Evolutionary conservation across 2,888 invertebrate species (phyloP).

Genomic region (Xestoiulus laeticollis): DNA sequence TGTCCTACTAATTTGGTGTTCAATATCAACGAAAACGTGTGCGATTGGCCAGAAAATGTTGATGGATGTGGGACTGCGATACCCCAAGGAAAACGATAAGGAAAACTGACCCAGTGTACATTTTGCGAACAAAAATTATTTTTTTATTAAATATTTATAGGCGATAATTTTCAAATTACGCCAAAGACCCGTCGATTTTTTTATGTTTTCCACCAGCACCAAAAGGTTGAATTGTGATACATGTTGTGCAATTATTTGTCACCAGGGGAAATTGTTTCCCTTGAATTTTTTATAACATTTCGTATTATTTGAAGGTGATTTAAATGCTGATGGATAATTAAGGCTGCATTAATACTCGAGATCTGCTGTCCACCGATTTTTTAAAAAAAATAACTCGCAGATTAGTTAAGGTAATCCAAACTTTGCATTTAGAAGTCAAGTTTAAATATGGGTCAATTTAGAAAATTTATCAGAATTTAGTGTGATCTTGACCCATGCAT

Average conservation of each 20-base stretch:
- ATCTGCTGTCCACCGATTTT: neutral
- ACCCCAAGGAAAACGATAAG: conserved; percentile 2
- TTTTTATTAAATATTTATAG: conserved; percentile 25
- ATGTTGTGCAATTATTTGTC: conserved; percentile 12
- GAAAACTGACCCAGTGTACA: neutral
- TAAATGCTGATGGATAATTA: neutral
- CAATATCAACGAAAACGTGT: conserved; percentile 91
- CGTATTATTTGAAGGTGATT: neutral
- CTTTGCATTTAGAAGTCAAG: too few species aligned
- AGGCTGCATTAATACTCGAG: neutral
- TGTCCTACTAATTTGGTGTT: conserved; percentile 92
- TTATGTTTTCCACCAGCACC: neutral
- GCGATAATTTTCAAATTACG: neutral
- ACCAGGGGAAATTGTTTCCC: neutral
- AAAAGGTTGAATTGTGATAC: conserved; percentile 13
- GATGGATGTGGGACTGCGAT: conserved; percentile 75
- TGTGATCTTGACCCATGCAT: too few species aligned
- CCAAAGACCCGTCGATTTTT: neutral
- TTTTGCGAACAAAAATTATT: conserved; percentile 1
- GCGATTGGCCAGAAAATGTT: conserved; percentile 96
- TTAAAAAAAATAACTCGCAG: neutral
- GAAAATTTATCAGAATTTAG: too few species aligned
- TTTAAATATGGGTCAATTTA: too few species aligned
- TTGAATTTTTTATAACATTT: neutral
- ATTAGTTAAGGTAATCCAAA: neutral